These are phyloP conservation scores for Drosophila albomicans DNA, from an alignment of 1,140 invertebrate genomes.

Conservation along the genomic window DNA sequence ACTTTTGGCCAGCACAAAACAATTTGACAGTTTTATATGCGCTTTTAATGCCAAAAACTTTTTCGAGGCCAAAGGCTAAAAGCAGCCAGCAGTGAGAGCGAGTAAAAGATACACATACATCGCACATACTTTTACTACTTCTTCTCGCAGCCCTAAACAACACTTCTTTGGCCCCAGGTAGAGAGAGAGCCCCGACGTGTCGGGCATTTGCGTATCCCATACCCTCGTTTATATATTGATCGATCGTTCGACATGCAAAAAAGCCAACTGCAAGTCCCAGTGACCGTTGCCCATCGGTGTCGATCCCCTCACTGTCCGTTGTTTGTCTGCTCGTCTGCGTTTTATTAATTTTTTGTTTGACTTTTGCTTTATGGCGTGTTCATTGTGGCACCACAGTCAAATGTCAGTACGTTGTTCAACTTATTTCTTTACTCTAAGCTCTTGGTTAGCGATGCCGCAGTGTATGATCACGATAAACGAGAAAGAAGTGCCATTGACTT, in stretches of 20 bases:
- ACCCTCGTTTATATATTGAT: constrained; percentile 82
- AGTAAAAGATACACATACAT: background rate
- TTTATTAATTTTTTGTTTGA: constrained; percentile 83
- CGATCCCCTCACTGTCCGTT: constrained; percentile 25
- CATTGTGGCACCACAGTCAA: constrained; percentile 73
- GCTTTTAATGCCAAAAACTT: constrained; percentile 71
- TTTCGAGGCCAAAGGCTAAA: constrained; percentile 49
- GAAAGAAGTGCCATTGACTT: background rate
- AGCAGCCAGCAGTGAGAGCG: background rate
- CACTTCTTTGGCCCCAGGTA: constrained; percentile 23
- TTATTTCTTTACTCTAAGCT: constrained; percentile 14
- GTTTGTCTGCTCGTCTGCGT: constrained; percentile 37
- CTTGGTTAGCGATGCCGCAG: background rate
- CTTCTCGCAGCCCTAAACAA: constrained; percentile 3
- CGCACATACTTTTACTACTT: background rate
- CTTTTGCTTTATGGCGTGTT: constrained; percentile 83
- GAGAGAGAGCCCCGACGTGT: background rate
- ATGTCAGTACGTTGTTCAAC: constrained; percentile 48
- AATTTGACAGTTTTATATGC: constrained; percentile 83
- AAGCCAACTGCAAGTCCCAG: constrained; percentile 65
- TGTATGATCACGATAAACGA: background rate
- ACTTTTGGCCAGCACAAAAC: constrained; percentile 76
- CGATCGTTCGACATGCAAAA: constrained; percentile 82
- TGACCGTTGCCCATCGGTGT: constrained; percentile 36
- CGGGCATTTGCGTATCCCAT: constrained; percentile 62